Conservation (phyloP, 2,113 vertebrate genomes). For the Labeo rohita region DNA sequence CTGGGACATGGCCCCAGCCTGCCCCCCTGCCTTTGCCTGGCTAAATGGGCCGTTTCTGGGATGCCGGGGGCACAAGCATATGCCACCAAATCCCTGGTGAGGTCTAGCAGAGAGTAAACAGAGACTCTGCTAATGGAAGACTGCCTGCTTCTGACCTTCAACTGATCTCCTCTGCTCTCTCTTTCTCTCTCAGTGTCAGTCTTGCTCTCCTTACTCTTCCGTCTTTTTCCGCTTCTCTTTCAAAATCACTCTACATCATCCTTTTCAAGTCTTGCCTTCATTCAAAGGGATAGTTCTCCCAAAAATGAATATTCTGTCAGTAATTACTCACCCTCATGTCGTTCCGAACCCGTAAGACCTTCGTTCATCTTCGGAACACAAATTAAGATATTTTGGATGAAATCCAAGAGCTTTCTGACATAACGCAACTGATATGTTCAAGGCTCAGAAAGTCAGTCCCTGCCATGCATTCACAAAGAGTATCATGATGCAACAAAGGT, state of each 20-base stretch:
- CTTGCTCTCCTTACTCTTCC: neutral
- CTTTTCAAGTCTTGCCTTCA: neutral
- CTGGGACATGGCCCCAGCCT: slow-evolving; percentile 76
- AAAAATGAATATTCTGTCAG: no score
- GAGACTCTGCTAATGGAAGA: slow-evolving; percentile 75
- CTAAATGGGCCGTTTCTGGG: slow-evolving; percentile 82
- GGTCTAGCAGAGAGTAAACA: slow-evolving; percentile 75
- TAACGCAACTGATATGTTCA: no score
- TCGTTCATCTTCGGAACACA: no score
- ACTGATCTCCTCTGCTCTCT: slow-evolving; percentile 46
- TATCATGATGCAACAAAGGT: no score
- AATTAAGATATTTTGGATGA: no score
- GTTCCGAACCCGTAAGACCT: no score
- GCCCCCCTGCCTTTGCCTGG: slow-evolving; percentile 73
- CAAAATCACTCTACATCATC: neutral
- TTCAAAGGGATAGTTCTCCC: neutral
- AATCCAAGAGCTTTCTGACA: no score
- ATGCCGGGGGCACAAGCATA: slow-evolving; percentile 79
- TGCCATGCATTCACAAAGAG: no score
- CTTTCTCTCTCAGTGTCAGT: slow-evolving; percentile 18
- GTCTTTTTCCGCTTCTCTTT: slow-evolving; percentile 1
- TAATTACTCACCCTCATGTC: no score
- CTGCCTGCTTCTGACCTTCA: slow-evolving; percentile 68
- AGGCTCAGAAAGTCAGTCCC: no score
- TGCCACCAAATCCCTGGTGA: slow-evolving; percentile 78